These are phyloP conservation scores for Barnardius zonarius DNA, from an alignment of 2,113 vertebrate genomes.

Conservation along the genomic window DNA sequence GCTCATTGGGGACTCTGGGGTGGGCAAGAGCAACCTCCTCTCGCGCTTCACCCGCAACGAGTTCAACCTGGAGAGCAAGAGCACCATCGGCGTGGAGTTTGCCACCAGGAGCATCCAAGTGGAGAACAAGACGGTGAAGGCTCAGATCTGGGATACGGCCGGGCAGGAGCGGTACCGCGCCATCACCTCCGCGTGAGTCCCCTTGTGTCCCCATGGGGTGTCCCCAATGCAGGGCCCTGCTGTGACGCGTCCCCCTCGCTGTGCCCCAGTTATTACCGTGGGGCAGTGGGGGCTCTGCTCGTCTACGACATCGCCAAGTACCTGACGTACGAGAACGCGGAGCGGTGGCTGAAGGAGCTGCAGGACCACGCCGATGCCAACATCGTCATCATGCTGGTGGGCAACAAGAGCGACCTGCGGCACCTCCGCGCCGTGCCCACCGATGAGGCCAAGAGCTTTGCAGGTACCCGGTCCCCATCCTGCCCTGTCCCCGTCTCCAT, in stretches of 20 bases:
- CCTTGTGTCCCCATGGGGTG: accelerated
- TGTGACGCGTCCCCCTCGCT: not conserved
- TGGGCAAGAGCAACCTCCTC: slow-evolving; percentile 87
- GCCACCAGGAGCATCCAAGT: slow-evolving; percentile 86
- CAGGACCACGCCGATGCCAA: slow-evolving; percentile 86
- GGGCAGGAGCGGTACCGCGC: slow-evolving; percentile 87
- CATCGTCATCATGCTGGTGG: slow-evolving; percentile 89
- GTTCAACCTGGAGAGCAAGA: slow-evolving; percentile 88
- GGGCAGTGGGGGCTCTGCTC: slow-evolving; percentile 83
- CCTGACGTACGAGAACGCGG: slow-evolving; percentile 84
- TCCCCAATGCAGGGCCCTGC: accelerated
- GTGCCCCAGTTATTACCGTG: slow-evolving; percentile 80
- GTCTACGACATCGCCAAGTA: slow-evolving; percentile 89
- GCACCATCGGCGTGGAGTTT: slow-evolving; percentile 88
- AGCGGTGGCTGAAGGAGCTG: slow-evolving; percentile 88
- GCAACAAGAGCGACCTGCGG: slow-evolving; percentile 79
- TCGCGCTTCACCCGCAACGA: slow-evolving; percentile 88
- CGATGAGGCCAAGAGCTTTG: slow-evolving; percentile 79
- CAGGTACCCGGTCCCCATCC: slow-evolving; percentile 67
- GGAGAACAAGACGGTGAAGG: slow-evolving; percentile 83
- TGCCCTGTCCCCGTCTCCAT: accelerated
- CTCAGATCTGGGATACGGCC: slow-evolving; percentile 88
- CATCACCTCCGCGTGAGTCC: slow-evolving; percentile 86
- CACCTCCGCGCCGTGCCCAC: slow-evolving; percentile 85
- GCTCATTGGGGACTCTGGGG: slow-evolving; percentile 85